A percentile compares a stretch with the other conserved stretches of the same genome.
Evolutionary conservation across 1,140 invertebrate genomes (phyloP).

Genomic region (Eurosta solidaginis): DNA sequence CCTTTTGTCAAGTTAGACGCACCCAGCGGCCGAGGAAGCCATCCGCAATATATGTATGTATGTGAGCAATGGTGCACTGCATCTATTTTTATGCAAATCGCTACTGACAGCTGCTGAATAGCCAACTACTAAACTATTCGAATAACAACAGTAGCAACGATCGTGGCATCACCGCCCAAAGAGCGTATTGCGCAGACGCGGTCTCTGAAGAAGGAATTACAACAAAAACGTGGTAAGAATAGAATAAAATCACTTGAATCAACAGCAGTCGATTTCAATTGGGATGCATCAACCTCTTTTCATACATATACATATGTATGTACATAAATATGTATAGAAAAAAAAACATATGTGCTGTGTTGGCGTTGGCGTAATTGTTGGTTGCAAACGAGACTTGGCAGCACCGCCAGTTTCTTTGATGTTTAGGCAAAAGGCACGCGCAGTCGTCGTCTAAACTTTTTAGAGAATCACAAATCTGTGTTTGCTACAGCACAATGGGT

Average conservation of each 20-base stretch:
- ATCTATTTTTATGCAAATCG: slow-evolving; percentile 23
- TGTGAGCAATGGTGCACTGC: background rate
- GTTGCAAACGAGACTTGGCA: background rate
- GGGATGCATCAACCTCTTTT: background rate
- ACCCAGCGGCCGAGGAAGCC: background rate
- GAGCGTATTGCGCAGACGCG: background rate
- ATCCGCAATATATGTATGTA: background rate
- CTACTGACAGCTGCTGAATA: slow-evolving; percentile 25
- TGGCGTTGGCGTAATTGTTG: background rate
- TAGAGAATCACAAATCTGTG: slow-evolving; percentile 6
- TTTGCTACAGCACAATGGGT: slow-evolving; percentile 25
- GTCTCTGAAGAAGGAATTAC: too few species aligned
- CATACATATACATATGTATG: background rate
- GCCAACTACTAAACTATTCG: background rate
- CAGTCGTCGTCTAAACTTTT: background rate
- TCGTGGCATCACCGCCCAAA: background rate
- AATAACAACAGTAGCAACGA: background rate
- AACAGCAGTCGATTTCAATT: background rate
- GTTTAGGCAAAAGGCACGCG: slow-evolving; percentile 10
- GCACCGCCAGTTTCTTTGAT: background rate
- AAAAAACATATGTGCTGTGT: too few species aligned
- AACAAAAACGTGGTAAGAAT: background rate
- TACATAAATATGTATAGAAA: background rate
- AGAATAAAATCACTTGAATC: slow-evolving; percentile 16
- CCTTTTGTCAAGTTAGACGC: slow-evolving; percentile 15